Evolutionary conservation across 2,797 vertebrate species (phyloP).

Genomic region (Poecilia velifera): DNA sequence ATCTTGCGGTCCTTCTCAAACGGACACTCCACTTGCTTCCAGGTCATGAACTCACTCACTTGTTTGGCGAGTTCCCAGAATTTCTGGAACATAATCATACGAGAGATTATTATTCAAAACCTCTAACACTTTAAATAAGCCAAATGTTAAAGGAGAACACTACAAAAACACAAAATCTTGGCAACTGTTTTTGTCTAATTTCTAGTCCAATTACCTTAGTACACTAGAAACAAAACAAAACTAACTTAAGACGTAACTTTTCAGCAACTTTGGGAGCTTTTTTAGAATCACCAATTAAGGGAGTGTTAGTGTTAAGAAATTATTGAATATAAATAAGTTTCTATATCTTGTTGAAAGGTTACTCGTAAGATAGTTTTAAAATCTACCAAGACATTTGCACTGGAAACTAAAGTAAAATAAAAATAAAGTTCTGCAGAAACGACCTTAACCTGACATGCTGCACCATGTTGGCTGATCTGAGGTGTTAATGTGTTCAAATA

Average conservation of each 20-base stretch:
- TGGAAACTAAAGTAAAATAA: background rate
- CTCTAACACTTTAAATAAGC: background rate
- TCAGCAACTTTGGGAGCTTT: no score
- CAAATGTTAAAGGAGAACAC: background rate
- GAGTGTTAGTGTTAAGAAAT: no score
- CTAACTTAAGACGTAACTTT: no score
- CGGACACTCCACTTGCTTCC: constrained; percentile 95
- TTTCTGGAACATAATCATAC: constrained; percentile 78
- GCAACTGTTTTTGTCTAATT: no score
- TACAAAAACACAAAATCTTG: no score
- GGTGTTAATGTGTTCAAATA: background rate
- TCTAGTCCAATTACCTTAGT: no score
- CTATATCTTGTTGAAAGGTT: no score
- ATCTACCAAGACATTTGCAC: no score
- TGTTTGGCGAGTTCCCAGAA: constrained; percentile 96
- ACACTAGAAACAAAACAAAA: no score
- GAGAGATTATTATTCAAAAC: background rate
- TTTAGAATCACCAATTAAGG: no score
- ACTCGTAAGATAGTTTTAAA: no score
- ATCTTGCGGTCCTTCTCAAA: constrained; percentile 93
- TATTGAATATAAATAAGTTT: no score
- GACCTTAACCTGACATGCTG: background rate
- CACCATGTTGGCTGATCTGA: background rate
- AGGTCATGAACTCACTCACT: constrained; percentile 93
- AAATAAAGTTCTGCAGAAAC: background rate